Percentiles rank a stretch among this genome's conserved stretches.
These are phyloP conservation scores for Lutraria lutraria DNA, from an alignment of 2,888 invertebrate species.

Conservation along the genomic window DNA sequence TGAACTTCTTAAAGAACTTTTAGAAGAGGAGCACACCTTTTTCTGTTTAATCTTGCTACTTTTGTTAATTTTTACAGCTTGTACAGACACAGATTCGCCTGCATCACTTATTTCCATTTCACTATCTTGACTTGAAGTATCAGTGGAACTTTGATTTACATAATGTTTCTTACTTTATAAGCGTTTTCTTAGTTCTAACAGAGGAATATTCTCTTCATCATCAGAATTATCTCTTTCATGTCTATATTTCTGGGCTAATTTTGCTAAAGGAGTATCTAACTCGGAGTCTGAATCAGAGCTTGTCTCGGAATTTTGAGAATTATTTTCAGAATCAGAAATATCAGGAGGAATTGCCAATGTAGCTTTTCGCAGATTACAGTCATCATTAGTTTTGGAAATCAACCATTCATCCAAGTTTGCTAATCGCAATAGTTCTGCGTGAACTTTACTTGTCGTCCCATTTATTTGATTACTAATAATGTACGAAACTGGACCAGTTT, in stretches of 20 bases:
- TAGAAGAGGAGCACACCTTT: too few relatives aligned
- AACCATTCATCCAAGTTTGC: constrained; percentile 50
- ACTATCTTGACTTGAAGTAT: too few relatives aligned
- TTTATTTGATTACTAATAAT: constrained; percentile 58
- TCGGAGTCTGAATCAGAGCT: neutral
- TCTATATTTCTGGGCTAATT: constrained; percentile 30
- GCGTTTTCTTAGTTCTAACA: constrained; percentile 44
- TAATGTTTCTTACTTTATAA: neutral
- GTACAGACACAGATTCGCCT: too few relatives aligned
- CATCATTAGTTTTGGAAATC: constrained; percentile 14
- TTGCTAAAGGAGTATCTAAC: neutral
- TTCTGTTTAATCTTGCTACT: too few relatives aligned
- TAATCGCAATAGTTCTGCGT: constrained; percentile 44
- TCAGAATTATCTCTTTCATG: constrained; percentile 42
- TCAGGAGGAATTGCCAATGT: constrained; percentile 33
- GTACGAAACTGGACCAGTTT: constrained; percentile 48
- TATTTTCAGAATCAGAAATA: too few relatives aligned
- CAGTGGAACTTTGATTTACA: too few relatives aligned
- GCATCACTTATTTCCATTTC: too few relatives aligned
- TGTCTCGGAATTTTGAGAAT: too few relatives aligned
- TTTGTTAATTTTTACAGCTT: neutral
- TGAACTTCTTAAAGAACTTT: too few relatives aligned
- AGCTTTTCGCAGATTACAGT: constrained; percentile 23
- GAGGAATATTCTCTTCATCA: constrained; percentile 55
- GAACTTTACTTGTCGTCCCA: constrained; percentile 34